Base-by-base conservation (phyloP, 2,113 vertebrate genomes). In the Spea multiplicata region DNA sequence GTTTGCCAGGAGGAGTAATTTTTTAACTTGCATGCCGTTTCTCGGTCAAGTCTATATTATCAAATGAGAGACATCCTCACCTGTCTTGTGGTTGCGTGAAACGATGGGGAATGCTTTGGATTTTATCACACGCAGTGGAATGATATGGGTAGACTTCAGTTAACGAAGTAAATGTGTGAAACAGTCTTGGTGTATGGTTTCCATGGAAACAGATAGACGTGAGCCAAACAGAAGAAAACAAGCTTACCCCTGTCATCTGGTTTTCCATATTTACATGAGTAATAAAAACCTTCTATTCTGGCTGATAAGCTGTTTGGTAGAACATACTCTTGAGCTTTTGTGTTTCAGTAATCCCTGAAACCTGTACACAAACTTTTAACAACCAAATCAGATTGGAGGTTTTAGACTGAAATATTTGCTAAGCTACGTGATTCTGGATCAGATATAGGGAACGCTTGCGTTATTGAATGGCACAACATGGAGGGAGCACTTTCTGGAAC, bases 161-260 rank as follows among this genome's bases (percentile, higher is more conserved):
- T 66, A 66, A 66, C 52, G 44, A 59, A 66, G 64, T 53, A 75
- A 44, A 75, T 66, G 46, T 66, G 73, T 52, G 73, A 75, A 61
- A 65, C 10, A 75, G 8, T 8, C 57, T 46, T 62, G 46, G 48
- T 64, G 12, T 65, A 74, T 52, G 52, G 62, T 75, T 75, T 75
- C 62, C 66, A 66, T 75, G n/a, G 49, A 14, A 75, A 75, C 47
- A 48, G 44, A 65, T 66, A 66, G 1, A 66, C 14, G 46, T 62
- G 48, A 45, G 44, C n/a, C 46, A 47, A 59, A 16, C 2, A 17
- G 9, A 74, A 50, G 47, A 74, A 48, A 74, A 74, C 73, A 66
- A 52, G 62, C 30, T 59, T 59, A 59, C 12, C 10, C 4, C 10
- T 59, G 3, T 59, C 55, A 59, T 59, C 8, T 9, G 55, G 10